Base-by-base conservation (phyloP, 2,888 invertebrate genomes). In the Athalia rosae region DNA sequence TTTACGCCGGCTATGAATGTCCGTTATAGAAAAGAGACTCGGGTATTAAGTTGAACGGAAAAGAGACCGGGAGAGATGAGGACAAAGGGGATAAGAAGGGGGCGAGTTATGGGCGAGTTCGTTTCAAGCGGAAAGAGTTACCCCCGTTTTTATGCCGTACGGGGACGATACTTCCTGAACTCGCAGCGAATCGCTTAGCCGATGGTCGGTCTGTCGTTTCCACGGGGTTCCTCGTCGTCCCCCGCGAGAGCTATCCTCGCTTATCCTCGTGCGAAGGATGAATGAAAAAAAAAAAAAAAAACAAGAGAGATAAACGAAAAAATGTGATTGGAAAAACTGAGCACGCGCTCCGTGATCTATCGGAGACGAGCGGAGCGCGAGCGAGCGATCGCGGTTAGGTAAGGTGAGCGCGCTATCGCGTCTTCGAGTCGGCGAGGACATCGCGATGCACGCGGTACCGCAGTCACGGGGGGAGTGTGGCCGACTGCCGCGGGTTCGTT, bases 381-480 rank as follows among this genome's bases (percentile, higher is more conserved):
- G 53, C 64, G 56, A 45, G 53, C 28, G 2, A 28, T 0, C 28
- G 28, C 73, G 62, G 77, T 73, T 77, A 73, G 61, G 73, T 62
- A 63, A 48, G 73, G 28, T 53, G 45, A 47, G 77, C 56, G 45
- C 47, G 77, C 56, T 77, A 77, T 77, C 77, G 77, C 73, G 77
- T 77, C 73, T 50, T 73, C 77, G 73, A 77, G 73, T 77, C 77
- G 77, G 62, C 77, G 77, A 45, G 61, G 77, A 77, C 77, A 74
- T 63, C 62, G 62, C 69, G 63, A 7, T 56, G 50, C 61, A n/a
- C 56, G 58, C n/a, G 41, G 62, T 28, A 43, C 28, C n/a, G n/a
- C n/a, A n/a, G n/a, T n/a, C n/a, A n/a, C n/a, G n/a, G n/a, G n/a
- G n/a, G 59, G 28, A 74, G 61, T 59, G 74, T 62, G 74, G 74